Conservation (phyloP, 1,140 invertebrate genomes). For the Subanguina moxae region DNA sequence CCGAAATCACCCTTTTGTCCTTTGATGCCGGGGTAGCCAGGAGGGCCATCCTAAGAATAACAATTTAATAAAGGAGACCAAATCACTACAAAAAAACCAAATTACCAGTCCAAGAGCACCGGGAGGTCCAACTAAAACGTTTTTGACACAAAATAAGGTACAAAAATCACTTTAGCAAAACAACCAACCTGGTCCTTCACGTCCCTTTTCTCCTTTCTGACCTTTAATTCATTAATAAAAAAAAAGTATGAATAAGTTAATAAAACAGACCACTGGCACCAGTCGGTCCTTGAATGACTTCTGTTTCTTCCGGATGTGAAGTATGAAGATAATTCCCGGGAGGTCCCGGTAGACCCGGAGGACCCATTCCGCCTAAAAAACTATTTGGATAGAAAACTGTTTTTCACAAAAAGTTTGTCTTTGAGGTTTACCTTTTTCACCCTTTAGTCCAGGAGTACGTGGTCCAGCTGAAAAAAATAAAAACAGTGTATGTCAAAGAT, state of each 20-base stretch:
- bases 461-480: conserved; percentile 30
- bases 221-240: conserved; percentile 18
- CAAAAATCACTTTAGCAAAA: not conserved
- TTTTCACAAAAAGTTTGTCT: not conserved
- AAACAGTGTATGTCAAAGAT: too few relatives aligned
- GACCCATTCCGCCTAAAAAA: conserved; percentile 7
- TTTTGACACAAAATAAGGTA: not conserved
- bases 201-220: conserved; percentile 56
- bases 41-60: conserved; percentile 39
- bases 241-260: too few relatives aligned
- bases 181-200: conserved; percentile 39
- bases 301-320: conserved; percentile 54
- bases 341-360: conserved; percentile 45
- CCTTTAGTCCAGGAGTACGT: conserved; percentile 55
- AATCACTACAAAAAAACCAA: too few relatives aligned
- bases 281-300: conserved; percentile 55
- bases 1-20: conserved; percentile 56
- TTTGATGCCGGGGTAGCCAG: conserved; percentile 54
- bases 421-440: conserved; percentile 53
- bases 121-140: conserved; percentile 43
- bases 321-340: conserved; percentile 42
- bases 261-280: conserved; percentile 12
- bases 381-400: not conserved
- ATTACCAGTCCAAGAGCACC: conserved; percentile 34
- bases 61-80: too few relatives aligned